phyloP scores from a whole-genome alignment of 2,888 invertebrate genomes.

The Agrochola lota region DNA sequence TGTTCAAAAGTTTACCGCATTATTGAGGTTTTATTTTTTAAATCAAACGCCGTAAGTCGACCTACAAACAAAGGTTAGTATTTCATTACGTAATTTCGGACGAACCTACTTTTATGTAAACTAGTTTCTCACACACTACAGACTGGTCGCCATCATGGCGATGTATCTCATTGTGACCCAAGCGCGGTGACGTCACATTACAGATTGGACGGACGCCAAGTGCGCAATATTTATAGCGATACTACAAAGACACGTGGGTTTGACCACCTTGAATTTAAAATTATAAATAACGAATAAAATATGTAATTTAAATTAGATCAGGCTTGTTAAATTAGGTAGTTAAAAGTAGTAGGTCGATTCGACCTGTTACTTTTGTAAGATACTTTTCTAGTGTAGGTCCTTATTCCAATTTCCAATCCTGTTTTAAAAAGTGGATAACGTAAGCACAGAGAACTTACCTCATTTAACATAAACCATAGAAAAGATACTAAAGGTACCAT shows the following conservation, averaged over 20 bases:
- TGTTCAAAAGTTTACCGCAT: not conserved
- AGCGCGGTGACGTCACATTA: not conserved
- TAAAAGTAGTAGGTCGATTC: not conserved
- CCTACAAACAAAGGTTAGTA: not conserved
- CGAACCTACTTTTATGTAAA: not conserved
- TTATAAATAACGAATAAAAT: not conserved
- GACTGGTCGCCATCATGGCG: not conserved
- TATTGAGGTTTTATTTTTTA: not conserved
- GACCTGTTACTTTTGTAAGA: not conserved
- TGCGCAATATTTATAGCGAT: slow-evolving; percentile 22
- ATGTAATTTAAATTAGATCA: not conserved
- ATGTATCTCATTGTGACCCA: slow-evolving; percentile 1
- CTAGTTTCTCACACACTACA: not conserved
- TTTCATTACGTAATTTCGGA: not conserved
- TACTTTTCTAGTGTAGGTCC: not conserved
- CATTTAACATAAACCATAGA: no score
- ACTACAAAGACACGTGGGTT: not conserved
- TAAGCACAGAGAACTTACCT: not conserved
- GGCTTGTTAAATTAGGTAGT: not conserved
- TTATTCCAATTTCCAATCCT: not conserved
- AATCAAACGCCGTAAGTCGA: not conserved
- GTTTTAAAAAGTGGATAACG: not conserved
- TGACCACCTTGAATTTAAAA: not conserved
- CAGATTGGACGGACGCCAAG: not conserved
- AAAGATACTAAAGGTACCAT: not conserved